Evolutionary conservation across 2,888 invertebrate species (phyloP).

Genomic region (Pollenia angustigena): DNA sequence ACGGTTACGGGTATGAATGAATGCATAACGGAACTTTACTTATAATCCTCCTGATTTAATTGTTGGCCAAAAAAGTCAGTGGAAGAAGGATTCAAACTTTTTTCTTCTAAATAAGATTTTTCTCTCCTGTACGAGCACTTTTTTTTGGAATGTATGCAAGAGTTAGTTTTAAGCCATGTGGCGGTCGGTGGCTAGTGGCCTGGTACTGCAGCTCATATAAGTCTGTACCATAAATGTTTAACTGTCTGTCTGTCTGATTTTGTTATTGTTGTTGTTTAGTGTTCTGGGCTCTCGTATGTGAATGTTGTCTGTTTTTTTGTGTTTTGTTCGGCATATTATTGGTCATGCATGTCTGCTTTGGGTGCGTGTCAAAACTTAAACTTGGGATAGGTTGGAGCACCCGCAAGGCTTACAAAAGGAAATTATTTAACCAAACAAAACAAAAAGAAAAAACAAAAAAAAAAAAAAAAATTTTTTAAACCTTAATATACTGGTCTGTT

Average conservation of each 20-base stretch:
- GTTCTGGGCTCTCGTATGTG: neutral
- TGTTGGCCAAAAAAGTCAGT: conserved; percentile 31
- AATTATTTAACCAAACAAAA: conserved; percentile 70
- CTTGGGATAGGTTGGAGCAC: conserved; percentile 83
- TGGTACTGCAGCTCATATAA: conserved; percentile 27
- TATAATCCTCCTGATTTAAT: conserved; percentile 4
- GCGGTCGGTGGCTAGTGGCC: conserved; percentile 18
- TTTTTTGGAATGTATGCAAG: conserved; percentile 40
- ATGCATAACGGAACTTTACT: conserved; percentile 39
- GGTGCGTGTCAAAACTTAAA: conserved; percentile 82
- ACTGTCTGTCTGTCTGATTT: conserved; percentile 51
- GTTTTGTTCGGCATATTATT: conserved; percentile 62
- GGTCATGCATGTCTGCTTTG: conserved; percentile 73
- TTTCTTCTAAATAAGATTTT: conserved; percentile 15
- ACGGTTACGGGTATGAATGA: conserved; percentile 21
- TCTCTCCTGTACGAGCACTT: conserved; percentile 10
- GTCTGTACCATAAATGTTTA: conserved; percentile 53
- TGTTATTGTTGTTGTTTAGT: conserved; percentile 8
- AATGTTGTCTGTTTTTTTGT: conserved; percentile 28
- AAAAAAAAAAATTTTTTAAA: conserved; percentile 44
- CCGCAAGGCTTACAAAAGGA: conserved; percentile 77
- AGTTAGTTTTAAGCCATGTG: conserved; percentile 40
- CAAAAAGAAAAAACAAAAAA: neutral
- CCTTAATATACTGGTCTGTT: conserved; percentile 70
- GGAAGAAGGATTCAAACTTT: conserved; percentile 31